phyloP scores from a whole-genome alignment of 2,888 invertebrate species.

The Hydroisotoma schaefferi region DNA sequence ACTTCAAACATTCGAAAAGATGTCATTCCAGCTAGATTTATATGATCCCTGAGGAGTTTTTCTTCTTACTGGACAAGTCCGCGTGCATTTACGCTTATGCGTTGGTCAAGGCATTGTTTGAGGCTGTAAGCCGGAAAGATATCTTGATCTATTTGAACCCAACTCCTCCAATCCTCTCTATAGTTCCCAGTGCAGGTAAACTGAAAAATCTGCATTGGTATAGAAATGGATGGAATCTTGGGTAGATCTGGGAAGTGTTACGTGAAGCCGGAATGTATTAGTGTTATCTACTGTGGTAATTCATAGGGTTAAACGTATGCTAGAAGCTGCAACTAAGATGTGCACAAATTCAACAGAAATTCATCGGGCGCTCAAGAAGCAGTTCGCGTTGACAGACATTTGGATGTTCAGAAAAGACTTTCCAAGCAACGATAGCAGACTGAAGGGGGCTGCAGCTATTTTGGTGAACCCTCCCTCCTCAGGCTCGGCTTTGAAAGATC shows the following conservation, averaged over 20 bases:
- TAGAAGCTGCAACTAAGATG: no score
- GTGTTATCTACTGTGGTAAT: slow-evolving; percentile 37
- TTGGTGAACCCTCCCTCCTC: slow-evolving; percentile 44
- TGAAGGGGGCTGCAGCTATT: slow-evolving; percentile 39
- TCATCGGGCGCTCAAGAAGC: no score
- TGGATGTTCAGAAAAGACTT: no score
- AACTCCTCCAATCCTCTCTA: neutral
- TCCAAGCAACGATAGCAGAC: slow-evolving; percentile 36
- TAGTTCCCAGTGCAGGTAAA: neutral
- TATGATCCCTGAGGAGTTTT: slow-evolving; percentile 19
- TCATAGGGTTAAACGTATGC: no score
- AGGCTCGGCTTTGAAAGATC: slow-evolving; percentile 44
- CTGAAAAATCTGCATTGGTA: slow-evolving; percentile 1
- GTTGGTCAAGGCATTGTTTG: slow-evolving; percentile 38
- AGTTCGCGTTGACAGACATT: no score
- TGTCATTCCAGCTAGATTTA: slow-evolving; percentile 3
- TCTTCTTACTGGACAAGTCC: slow-evolving; percentile 41
- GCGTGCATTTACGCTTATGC: slow-evolving; percentile 39
- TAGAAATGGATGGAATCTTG: slow-evolving; percentile 39
- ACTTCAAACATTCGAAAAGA: neutral
- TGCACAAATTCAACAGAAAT: no score
- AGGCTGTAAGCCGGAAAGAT: slow-evolving; percentile 23
- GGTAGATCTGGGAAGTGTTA: slow-evolving; percentile 19
- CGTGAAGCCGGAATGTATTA: slow-evolving; percentile 32
- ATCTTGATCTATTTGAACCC: slow-evolving; percentile 24